Evolutionary conservation across 2,797 vertebrate genomes (phyloP).

Genomic region (Tauraco hartlaubi): DNA sequence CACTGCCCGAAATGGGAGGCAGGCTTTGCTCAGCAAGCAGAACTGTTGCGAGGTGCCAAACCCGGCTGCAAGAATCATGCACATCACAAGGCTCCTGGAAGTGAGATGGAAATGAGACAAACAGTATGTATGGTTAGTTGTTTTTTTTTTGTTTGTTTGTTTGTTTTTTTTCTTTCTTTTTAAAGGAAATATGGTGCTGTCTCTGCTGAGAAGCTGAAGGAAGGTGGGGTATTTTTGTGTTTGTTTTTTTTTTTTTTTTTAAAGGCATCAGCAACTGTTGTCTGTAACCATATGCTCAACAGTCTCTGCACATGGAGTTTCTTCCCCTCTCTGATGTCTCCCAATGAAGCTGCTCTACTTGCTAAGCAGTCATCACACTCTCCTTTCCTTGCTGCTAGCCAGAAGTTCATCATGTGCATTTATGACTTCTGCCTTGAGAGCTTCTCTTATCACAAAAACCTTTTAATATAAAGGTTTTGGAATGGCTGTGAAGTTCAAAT

Average conservation of each 20-base stretch:
- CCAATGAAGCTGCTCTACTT: not conserved
- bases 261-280: not conserved
- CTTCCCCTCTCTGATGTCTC: not conserved
- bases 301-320: not conserved
- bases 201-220: not conserved
- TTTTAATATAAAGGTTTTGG: not conserved
- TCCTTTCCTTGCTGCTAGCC: not conserved
- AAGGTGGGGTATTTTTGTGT: not conserved
- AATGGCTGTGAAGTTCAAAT: not conserved
- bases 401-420: not conserved
- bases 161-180: not conserved
- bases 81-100: not conserved
- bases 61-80: fast-evolving
- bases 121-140: not conserved
- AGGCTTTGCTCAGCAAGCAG: not conserved
- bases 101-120: not conserved
- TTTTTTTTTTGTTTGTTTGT: too few relatives aligned
- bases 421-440: not conserved
- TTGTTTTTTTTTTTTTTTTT: not conserved
- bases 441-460: not conserved
- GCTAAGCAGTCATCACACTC: not conserved
- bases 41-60: not conserved
- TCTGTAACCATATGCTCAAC: not conserved
- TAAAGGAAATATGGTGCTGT: not conserved
- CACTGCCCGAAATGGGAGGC: fast-evolving